Evolutionary conservation across 2,888 invertebrate species (phyloP), one percentile per base, ranked within the genome.

Genomic region (Acholoe squamosa): DNA sequence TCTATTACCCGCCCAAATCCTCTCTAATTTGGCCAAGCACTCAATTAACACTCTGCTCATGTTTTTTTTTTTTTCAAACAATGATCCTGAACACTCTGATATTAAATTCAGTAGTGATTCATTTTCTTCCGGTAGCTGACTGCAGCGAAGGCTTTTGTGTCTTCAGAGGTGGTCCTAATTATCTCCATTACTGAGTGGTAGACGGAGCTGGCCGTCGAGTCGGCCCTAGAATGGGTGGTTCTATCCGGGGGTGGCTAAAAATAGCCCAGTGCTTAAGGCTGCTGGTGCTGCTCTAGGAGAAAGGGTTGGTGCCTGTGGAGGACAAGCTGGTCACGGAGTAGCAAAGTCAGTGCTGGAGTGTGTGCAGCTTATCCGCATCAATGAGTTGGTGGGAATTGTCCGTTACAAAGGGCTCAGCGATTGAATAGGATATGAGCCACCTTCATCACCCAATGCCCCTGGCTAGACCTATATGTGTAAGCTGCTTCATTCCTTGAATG

Each of bases 1-100:
- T 80, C 80, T 34, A 80, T 80, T 80, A 80, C 14, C 25, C 22
- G 14, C 43, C 80, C 25, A 19, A 80, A 80, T 80, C 80, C 71
- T 80, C 43, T 80, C 33, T 80, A 34, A 34, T 80, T 80, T 80
- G 33, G 80, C 34, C 34, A 19, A 31, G 43, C 80, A 34, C 34
- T 33, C 80, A 80, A 80, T 80, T 80, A 80, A 80, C 80, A 43
- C 34, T 0, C 5, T 10, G 80, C 14, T 16, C 14, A 80, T 80
- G 7, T 34, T n/a, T n/a, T n/a, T n/a, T n/a, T n/a, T n/a, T n/a
- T 0, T 80, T 80, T 80, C 61, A 80, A 28, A 80, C 80, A 71
- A 28, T 25, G 28, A 71, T 28, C 28, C 12, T 25, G 28, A 19
- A 61, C 61, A 61, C 61, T 61, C 61, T 61, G 61, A 3, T n/a